Conservation (phyloP, 2,888 invertebrate genomes). For the Pollenia griseotomentosa region DNA sequence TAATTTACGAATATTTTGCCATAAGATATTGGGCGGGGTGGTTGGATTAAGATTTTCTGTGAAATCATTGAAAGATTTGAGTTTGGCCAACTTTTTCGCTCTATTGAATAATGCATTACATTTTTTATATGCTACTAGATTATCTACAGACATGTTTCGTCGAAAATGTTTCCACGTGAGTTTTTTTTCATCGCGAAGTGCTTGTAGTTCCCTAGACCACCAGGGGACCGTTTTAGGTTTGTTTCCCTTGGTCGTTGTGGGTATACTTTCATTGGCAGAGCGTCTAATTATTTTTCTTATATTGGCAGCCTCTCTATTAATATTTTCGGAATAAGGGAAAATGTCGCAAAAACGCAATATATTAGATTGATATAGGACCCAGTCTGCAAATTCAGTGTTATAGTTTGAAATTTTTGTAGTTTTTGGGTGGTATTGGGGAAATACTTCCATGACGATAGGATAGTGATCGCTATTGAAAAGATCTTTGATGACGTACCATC, state of each 20-base stretch:
- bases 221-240: not conserved
- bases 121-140: not conserved
- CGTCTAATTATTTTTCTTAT: slow-evolving; percentile 1
- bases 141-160: not conserved
- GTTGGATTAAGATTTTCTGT: not conserved
- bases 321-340: not conserved
- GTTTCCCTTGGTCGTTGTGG: not conserved
- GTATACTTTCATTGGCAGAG: not conserved
- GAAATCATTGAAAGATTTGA: not conserved
- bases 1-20: not conserved
- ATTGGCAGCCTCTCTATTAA: not conserved
- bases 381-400: not conserved
- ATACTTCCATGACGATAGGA: not conserved
- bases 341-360: not conserved
- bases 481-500: slow-evolving; percentile 2
- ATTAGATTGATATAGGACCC: not conserved
- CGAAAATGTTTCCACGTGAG: not conserved
- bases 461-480: slow-evolving; percentile 27
- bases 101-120: slow-evolving; percentile 15
- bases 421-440: not conserved
- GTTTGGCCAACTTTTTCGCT: slow-evolving; percentile 8
- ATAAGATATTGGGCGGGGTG: not conserved
- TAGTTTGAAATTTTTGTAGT: not conserved
- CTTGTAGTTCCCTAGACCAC: not conserved
- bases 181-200: not conserved